Evolutionary conservation across 2,888 invertebrate genomes (phyloP).

Genomic region (Cordilura impudica): DNA sequence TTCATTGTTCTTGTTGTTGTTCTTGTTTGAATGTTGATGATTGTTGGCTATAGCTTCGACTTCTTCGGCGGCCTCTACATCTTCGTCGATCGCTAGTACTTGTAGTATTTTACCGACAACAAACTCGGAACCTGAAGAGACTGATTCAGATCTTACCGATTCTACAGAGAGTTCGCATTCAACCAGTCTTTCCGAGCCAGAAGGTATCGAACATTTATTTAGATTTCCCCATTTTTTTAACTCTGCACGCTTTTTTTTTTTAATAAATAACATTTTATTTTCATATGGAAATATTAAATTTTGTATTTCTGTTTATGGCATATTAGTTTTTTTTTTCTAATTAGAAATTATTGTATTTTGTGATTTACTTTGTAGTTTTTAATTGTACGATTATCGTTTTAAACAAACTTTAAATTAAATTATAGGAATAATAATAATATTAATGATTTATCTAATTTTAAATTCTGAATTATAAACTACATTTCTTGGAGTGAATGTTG

Average conservation of each 20-base stretch:
- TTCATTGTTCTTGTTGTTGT: conserved; percentile 24
- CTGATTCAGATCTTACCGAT: conserved; percentile 80
- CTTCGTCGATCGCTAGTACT: conserved; percentile 50
- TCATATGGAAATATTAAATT: neutral
- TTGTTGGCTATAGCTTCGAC: conserved; percentile 43
- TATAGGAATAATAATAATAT: no score
- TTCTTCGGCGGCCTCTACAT: conserved; percentile 26
- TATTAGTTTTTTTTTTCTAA: neutral
- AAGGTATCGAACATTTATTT: conserved; percentile 67
- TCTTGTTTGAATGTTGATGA: conserved; percentile 23
- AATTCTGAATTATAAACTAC: no score
- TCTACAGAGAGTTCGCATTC: conserved; percentile 78
- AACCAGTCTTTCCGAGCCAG: conserved; percentile 74
- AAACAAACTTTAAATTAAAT: no score
- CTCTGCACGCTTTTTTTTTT: conserved; percentile 47
- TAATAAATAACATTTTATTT: conserved; percentile 15
- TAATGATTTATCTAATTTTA: no score
- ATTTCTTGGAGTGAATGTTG: no score
- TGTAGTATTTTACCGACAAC: conserved; percentile 57
- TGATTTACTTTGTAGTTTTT: no score
- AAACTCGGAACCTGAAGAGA: conserved; percentile 78
- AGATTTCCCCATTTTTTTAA: conserved; percentile 41
- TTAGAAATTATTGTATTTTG: no score
- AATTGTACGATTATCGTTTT: no score
- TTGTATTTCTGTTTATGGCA: neutral